Evolutionary conservation across 2,113 vertebrate genomes (phyloP), one percentile per base, ranked within the genome.

Genomic region (Corythaeola cristata): DNA sequence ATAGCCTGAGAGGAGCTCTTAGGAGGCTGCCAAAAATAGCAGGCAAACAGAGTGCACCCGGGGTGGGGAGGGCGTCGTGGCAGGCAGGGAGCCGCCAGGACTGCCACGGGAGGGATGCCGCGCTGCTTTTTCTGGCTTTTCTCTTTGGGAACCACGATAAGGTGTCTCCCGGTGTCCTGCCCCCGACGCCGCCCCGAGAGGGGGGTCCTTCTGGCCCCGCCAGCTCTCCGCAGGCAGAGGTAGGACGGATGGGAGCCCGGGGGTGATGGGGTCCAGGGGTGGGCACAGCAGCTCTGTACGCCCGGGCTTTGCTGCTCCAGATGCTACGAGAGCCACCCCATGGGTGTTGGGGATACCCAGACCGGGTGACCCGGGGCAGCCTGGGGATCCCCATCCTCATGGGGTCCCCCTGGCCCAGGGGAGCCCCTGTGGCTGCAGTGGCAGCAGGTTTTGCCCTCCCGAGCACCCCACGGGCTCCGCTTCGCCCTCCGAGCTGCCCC

Each of bases 11-110:
- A 90, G 80, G 94, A 97, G 96, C 96, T 93, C 94, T 85, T 87
- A 47, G 96, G 95, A 92, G 89, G 81, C 94, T 93, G 97, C 97
- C 97, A 97, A 96, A 98, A 98, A 97, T 97, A 98, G 97, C 97
- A 96, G 96, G 96, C 90, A 94, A 96, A 91, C 94, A 89, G 93
- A 89, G 96, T 13, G 44, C 91, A 77, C 94, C 95, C 93, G 83
- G 94, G 44, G 33, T 60, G 78, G 94, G 93, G 85, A 93, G 94
- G 85, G 73, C 71, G 72, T 7, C 75, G 89, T 47, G 84, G 87
- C 93, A 66, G 89, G 82, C 60, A n/a, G 67, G 71, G 90, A 73
- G 79, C 72, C 26, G 87, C 85, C 47, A 53, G 79, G 71, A 30
- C 72, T 26, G 35, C 93, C 69, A 44, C 45, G 82, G 81, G n/a